A percentile compares a stretch with the other conserved stretches of the same genome.
Conservation (phyloP, 2,797 vertebrate genomes). For the Rhinella marina region DNA sequence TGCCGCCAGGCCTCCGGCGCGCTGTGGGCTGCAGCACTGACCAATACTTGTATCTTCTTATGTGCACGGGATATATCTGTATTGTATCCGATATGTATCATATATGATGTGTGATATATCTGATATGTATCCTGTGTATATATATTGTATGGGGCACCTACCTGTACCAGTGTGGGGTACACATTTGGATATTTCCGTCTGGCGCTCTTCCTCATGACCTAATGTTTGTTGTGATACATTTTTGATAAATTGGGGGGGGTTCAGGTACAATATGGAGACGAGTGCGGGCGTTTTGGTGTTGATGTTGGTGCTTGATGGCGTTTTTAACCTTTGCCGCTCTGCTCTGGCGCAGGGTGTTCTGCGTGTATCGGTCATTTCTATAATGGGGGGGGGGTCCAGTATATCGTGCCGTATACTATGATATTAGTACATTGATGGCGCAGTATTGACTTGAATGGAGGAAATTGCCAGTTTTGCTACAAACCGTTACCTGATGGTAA, state of each 20-base stretch:
- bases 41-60: background rate
- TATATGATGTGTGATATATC: too few relatives aligned
- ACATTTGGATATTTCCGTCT: background rate
- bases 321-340: constrained; percentile 27
- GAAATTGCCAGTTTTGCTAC: background rate
- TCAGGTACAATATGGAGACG: constrained; percentile 44
- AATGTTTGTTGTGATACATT: background rate
- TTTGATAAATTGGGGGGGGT: background rate
- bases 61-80: too few relatives aligned
- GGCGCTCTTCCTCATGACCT: background rate
- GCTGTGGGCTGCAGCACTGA: background rate
- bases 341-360: background rate
- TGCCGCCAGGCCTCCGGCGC: background rate
- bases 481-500: background rate
- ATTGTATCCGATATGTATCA: too few relatives aligned
- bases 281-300: constrained; percentile 28
- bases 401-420: background rate
- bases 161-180: background rate
- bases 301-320: background rate
- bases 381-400: too few relatives aligned
- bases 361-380: background rate
- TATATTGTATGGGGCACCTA: background rate
- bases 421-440: background rate
- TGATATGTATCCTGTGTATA: too few relatives aligned
- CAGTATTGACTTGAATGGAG: too few relatives aligned